These are phyloP conservation scores for Orchesellides sinensis DNA, from an alignment of 2,888 invertebrate species.

Conservation along the genomic window DNA sequence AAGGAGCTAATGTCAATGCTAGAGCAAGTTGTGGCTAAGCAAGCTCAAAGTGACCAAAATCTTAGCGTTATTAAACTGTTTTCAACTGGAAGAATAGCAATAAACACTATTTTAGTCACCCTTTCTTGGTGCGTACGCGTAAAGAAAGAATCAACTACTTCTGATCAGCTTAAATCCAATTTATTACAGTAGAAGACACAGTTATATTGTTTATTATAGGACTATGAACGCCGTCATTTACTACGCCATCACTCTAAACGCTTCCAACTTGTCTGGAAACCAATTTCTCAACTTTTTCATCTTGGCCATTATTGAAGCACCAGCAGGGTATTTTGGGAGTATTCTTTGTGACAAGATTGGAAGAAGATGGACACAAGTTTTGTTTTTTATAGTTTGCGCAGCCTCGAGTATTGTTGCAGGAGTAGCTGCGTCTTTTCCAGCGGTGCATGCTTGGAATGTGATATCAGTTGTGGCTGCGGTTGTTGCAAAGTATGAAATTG, in stretches of 20 bases:
- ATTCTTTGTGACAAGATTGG: constrained; percentile 79
- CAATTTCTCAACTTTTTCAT: constrained; percentile 70
- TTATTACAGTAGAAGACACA: not conserved
- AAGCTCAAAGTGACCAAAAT: constrained; percentile 50
- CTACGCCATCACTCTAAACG: constrained; percentile 69
- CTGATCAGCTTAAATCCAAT: not conserved
- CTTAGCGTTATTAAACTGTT: constrained; percentile 66
- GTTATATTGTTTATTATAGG: not conserved
- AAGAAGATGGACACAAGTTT: constrained; percentile 77
- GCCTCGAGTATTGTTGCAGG: constrained; percentile 63
- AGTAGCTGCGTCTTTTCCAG: constrained; percentile 51
- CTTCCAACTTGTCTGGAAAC: constrained; percentile 66
- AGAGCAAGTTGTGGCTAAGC: constrained; percentile 58
- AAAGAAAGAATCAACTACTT: not conserved
- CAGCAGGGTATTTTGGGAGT: constrained; percentile 75
- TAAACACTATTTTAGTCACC: constrained; percentile 68
- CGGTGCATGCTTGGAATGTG: not conserved
- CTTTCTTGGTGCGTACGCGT: constrained; percentile 51
- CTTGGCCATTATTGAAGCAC: constrained; percentile 70
- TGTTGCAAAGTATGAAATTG: constrained; percentile 55
- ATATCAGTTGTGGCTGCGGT: constrained; percentile 57
- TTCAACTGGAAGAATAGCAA: constrained; percentile 62
- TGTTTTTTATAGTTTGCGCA: constrained; percentile 46
- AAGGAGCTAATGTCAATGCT: constrained; percentile 46
- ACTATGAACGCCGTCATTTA: constrained; percentile 67